Percentiles rank a stretch among this genome's conserved stretches.
These are phyloP conservation scores for Lagria hirta DNA, from an alignment of 2,888 invertebrate species.

Conservation along the genomic window DNA sequence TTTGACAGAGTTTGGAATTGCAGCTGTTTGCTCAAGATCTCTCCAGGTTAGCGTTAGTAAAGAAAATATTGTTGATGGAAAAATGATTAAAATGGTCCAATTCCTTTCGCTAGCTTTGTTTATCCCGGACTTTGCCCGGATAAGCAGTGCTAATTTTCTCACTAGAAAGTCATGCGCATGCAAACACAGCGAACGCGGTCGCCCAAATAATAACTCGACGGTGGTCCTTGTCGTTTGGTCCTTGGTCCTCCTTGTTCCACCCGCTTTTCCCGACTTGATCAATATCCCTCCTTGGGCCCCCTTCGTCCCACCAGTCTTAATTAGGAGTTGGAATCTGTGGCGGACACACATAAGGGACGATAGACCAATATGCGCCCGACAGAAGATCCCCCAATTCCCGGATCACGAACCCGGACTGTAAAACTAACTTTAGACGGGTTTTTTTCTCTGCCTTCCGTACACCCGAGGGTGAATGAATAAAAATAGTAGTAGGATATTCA, in stretches of 20 bases:
- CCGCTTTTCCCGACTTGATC: constrained; percentile 53
- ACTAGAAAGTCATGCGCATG: constrained; percentile 49
- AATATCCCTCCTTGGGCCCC: constrained; percentile 54
- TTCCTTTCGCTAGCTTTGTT: too few relatives aligned
- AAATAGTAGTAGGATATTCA: too few relatives aligned
- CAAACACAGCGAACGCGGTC: constrained; percentile 51
- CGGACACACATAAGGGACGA: constrained; percentile 67
- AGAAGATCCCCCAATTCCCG: constrained; percentile 6
- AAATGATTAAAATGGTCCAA: too few relatives aligned
- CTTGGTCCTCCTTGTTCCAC: constrained; percentile 41
- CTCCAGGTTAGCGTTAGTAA: too few relatives aligned
- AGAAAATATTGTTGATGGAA: too few relatives aligned
- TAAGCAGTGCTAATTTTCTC: constrained; percentile 48
- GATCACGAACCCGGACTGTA: too few relatives aligned
- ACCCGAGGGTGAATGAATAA: too few relatives aligned
- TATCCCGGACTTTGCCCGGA: too few relatives aligned
- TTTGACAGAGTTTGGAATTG: too few relatives aligned
- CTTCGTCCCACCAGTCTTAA: constrained; percentile 70
- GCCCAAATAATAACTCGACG: constrained; percentile 54
- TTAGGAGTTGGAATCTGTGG: constrained; percentile 84
- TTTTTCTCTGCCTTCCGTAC: too few relatives aligned
- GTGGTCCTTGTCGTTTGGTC: constrained; percentile 45
- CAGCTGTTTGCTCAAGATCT: too few relatives aligned
- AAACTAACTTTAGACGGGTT: too few relatives aligned
- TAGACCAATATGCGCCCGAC: constrained; percentile 52